Evolutionary conservation across 2,888 invertebrate genomes (phyloP).

Genomic region (Dyspetes luteomarginatus): DNA sequence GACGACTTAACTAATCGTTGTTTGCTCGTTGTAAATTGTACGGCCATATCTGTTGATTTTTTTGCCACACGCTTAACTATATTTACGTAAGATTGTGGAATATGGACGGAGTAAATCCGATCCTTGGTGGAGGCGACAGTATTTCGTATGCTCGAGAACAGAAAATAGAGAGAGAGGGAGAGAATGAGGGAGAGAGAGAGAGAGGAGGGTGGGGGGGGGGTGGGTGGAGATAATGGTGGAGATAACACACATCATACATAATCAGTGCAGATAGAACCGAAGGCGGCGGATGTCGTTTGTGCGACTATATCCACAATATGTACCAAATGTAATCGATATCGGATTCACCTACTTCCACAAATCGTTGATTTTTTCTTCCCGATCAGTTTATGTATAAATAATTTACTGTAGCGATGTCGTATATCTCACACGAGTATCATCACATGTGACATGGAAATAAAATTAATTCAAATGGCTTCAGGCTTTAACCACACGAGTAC

Average conservation of each 20-base stretch:
- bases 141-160: not conserved
- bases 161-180: not conserved
- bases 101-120: slow-evolving; percentile 8
- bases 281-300: not conserved
- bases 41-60: slow-evolving; percentile 16
- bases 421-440: not conserved
- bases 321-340: slow-evolving; percentile 47
- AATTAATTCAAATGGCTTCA: not conserved
- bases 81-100: slow-evolving; percentile 21
- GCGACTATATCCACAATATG: slow-evolving; percentile 9
- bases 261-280: not conserved
- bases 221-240: too few relatives aligned
- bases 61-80: not conserved
- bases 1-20: not conserved
- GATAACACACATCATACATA: too few relatives aligned
- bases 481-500: not conserved
- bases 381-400: not conserved
- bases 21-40: not conserved
- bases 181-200: not conserved
- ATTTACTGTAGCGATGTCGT: not conserved
- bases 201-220: too few relatives aligned
- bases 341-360: slow-evolving; percentile 34
- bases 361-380: slow-evolving; percentile 4
- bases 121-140: slow-evolving; percentile 5
- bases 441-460: not conserved